These are phyloP conservation scores for Heliconius ismenius DNA, from an alignment of 2,888 invertebrate species.

Conservation along the genomic window DNA sequence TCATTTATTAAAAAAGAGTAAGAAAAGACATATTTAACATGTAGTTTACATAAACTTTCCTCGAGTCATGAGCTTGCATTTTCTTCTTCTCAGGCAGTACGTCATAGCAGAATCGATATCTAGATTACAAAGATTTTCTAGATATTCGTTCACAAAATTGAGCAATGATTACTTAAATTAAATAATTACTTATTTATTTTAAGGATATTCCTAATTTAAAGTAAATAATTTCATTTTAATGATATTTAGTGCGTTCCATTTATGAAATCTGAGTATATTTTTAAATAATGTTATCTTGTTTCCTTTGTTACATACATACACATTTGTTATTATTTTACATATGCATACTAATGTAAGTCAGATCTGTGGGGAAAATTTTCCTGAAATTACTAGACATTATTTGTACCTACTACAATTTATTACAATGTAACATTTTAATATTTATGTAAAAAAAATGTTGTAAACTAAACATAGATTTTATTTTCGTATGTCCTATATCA, in stretches of 20 bases:
- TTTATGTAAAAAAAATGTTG: background rate
- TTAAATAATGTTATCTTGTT: background rate
- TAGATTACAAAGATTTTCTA: constrained; percentile 31
- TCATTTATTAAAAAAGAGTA: constrained; percentile 5
- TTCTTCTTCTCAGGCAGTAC: constrained; percentile 20
- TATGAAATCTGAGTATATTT: background rate
- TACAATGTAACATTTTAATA: background rate
- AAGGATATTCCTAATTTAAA: constrained; percentile 55
- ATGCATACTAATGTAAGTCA: background rate
- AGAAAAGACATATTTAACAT: background rate
- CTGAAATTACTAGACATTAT: background rate
- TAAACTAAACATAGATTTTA: background rate
- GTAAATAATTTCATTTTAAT: background rate
- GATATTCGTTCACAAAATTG: constrained; percentile 68
- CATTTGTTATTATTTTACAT: no score
- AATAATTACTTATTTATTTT: constrained; percentile 71
- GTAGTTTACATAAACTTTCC: background rate
- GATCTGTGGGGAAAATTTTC: background rate
- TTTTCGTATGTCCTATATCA: background rate
- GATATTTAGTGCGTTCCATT: background rate
- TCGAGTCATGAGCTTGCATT: background rate
- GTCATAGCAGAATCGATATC: constrained; percentile 28
- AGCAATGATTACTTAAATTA: constrained; percentile 76
- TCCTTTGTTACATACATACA: background rate
- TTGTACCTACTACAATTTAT: background rate